Percentiles rank a stretch among this genome's conserved stretches.
Evolutionary conservation across 2,113 vertebrate genomes (phyloP).

Genomic region (Centropristis striata): DNA sequence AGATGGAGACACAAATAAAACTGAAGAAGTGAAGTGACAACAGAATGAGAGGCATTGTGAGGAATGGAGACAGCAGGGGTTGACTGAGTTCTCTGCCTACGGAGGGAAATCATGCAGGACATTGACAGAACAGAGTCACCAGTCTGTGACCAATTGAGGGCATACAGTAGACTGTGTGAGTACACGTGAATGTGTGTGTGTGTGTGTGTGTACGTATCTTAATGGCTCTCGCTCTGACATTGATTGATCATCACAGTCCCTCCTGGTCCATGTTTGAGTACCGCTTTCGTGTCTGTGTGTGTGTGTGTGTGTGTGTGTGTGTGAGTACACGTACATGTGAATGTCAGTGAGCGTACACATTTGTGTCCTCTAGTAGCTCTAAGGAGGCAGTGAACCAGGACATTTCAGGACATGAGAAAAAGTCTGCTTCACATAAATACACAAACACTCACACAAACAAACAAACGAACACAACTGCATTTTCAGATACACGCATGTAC

Average conservation of each 20-base stretch:
- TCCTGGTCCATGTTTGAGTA: conserved; percentile 23
- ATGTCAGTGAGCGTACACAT: conserved; percentile 23
- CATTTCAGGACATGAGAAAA: conserved; percentile 36
- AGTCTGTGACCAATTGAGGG: conserved; percentile 45
- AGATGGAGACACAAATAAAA: neutral
- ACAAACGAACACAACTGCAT: neutral
- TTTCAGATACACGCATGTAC: neutral
- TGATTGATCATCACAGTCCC: conserved; percentile 55
- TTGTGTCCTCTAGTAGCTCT: conserved; percentile 37
- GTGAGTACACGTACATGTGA: conserved; percentile 14
- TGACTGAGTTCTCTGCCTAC: conserved; percentile 25
- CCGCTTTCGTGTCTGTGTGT: neutral
- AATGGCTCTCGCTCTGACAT: conserved; percentile 34
- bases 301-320: neutral
- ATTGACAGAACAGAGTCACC: conserved; percentile 26
- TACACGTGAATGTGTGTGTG: conserved; percentile 3
- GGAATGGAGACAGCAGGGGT: conserved; percentile 3
- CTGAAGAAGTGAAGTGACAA: conserved; percentile 22
- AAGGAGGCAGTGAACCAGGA: conserved; percentile 50
- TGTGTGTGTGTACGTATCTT: conserved; percentile 1
- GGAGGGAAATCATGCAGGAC: conserved; percentile 45
- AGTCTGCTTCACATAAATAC: conserved; percentile 19
- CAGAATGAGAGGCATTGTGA: conserved; percentile 9
- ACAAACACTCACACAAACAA: conserved; percentile 24
- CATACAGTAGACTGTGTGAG: conserved; percentile 4